These are phyloP conservation scores for Porites evermanni DNA, from an alignment of 92 coral and sea anemone species.

Conservation along the genomic window DNA sequence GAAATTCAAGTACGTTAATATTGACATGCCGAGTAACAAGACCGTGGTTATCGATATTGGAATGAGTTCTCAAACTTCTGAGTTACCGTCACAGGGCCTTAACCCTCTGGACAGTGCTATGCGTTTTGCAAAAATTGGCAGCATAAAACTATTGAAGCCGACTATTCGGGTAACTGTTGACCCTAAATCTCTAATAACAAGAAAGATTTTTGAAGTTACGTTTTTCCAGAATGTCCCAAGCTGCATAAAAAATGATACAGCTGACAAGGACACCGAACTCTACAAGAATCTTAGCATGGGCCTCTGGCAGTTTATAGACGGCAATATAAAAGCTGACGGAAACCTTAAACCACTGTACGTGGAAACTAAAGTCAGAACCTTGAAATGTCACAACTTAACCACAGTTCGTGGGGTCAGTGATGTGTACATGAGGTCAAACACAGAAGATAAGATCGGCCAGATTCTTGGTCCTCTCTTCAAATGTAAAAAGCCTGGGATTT, in stretches of 20 bases:
- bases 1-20: slow-evolving; percentile 6
- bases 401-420: background rate
- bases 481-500: slow-evolving; percentile 22
- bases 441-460: slow-evolving; percentile 4
- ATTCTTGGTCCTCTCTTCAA: background rate
- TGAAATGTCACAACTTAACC: background rate
- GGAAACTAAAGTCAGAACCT: background rate
- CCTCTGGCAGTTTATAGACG: slow-evolving; percentile 2
- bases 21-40: background rate
- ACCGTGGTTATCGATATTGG: slow-evolving; percentile 42
- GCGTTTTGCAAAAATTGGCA: slow-evolving; percentile 1
- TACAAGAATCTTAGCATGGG: slow-evolving; percentile 11
- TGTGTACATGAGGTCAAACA: slow-evolving; percentile 23
- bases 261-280: background rate
- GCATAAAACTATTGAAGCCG: background rate
- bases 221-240: slow-evolving; percentile 14
- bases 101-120: slow-evolving; percentile 23
- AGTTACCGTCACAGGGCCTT: slow-evolving; percentile 34
- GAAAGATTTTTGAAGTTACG: slow-evolving; percentile 25
- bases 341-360: background rate
- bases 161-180: slow-evolving; percentile 22
- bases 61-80: slow-evolving; percentile 23
- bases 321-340: background rate
- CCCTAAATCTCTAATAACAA: slow-evolving; percentile 27
- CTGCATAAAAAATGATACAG: background rate